Evolutionary conservation across 2,113 vertebrate genomes (phyloP).

Genomic region (Phalacrocorax brasilianus): DNA sequence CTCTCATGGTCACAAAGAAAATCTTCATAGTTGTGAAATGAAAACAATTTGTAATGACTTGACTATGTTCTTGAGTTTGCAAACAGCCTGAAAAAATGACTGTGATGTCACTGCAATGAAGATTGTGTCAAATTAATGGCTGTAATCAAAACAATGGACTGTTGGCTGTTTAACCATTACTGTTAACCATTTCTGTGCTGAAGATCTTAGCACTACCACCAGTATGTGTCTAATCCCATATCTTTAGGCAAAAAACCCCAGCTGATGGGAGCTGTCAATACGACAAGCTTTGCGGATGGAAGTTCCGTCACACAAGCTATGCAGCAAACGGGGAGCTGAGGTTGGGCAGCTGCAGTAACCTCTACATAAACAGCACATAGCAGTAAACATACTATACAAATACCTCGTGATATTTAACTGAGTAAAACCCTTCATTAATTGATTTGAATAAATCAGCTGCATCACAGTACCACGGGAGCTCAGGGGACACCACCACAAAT

Average conservation of each 20-base stretch:
- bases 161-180: not conserved
- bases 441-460: not conserved
- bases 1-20: not conserved
- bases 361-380: not conserved
- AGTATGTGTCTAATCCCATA: not conserved
- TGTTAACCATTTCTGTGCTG: not conserved
- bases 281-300: not conserved
- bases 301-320: not conserved
- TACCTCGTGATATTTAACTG: not conserved
- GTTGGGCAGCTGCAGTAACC: not conserved
- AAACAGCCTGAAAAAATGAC: not conserved
- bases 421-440: not conserved
- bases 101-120: not conserved
- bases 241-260: not conserved
- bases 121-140: not conserved
- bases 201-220: not conserved
- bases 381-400: not conserved
- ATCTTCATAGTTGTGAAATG: not conserved
- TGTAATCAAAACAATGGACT: not conserved
- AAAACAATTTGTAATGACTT: not conserved
- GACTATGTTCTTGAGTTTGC: not conserved
- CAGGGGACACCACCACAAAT: not conserved
- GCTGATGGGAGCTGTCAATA: rapidly evolving
- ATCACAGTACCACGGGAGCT: not conserved
- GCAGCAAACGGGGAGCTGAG: not conserved